Evolutionary conservation across 2,113 vertebrate genomes (phyloP).

Genomic region (Sinocyclocheilus anophthalmus): DNA sequence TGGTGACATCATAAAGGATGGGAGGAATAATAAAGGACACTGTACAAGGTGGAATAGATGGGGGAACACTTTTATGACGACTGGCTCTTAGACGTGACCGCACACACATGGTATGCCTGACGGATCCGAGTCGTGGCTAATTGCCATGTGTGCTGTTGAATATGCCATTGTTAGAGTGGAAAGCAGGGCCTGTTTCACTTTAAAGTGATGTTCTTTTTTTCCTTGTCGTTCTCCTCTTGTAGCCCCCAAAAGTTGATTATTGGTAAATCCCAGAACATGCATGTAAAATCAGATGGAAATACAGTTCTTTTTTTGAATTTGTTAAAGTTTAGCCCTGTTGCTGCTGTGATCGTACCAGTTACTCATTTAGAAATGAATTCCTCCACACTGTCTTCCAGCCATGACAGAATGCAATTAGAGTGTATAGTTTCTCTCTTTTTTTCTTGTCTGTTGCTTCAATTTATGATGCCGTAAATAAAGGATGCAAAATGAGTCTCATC

Average conservation of each 20-base stretch:
- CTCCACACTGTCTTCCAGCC: neutral
- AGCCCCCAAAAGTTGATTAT: neutral
- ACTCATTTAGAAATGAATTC: slow-evolving; percentile 20
- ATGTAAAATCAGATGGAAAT: neutral
- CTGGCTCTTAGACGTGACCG: slow-evolving; percentile 52
- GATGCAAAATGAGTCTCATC: slow-evolving; percentile 47
- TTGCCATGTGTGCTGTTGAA: slow-evolving; percentile 40
- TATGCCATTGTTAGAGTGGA: slow-evolving; percentile 20
- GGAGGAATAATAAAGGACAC: slow-evolving; percentile 35
- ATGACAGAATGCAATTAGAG: slow-evolving; percentile 34
- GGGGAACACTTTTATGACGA: slow-evolving; percentile 41
- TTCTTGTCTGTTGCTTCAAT: slow-evolving; percentile 42
- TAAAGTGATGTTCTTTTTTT: neutral
- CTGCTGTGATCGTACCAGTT: neutral
- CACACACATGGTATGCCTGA: slow-evolving; percentile 58
- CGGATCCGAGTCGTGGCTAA: slow-evolving; percentile 27
- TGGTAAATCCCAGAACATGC: slow-evolving; percentile 2
- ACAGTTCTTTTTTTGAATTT: neutral
- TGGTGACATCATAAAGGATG: slow-evolving; percentile 54
- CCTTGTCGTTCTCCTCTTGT: neutral
- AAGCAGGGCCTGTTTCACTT: slow-evolving; percentile 7
- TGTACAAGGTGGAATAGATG: slow-evolving; percentile 37
- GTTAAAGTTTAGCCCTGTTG: neutral
- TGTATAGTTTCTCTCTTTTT: slow-evolving; percentile 4
- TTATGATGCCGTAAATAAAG: slow-evolving; percentile 52